Evolutionary conservation across 2,888 invertebrate species (phyloP).

Genomic region (Pseudeuparius sepicola): DNA sequence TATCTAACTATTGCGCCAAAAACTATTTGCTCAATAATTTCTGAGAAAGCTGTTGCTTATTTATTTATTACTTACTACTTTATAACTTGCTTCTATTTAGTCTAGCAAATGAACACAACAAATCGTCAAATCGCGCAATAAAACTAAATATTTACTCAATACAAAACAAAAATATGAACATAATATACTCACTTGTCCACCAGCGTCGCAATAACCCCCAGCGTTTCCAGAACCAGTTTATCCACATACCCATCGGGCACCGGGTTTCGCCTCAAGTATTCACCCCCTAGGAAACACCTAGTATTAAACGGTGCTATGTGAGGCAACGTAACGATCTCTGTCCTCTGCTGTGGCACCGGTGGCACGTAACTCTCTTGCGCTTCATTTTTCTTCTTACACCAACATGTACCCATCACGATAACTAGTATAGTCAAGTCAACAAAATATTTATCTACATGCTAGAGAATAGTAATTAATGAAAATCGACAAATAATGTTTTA

Average conservation of each 20-base stretch:
- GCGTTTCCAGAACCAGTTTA: constrained; percentile 67
- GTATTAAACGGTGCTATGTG: constrained; percentile 31
- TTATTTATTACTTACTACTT: too few species aligned
- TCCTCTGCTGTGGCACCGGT: constrained; percentile 25
- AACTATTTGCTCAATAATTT: too few species aligned
- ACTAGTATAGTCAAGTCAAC: too few species aligned
- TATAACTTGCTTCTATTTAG: too few species aligned
- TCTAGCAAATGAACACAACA: too few species aligned
- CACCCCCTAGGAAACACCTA: constrained; percentile 29
- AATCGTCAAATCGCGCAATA: too few species aligned
- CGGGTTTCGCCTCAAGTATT: constrained; percentile 19
- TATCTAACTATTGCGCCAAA: too few species aligned
- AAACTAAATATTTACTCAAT: too few species aligned
- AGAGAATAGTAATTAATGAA: not conserved
- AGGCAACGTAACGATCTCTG: constrained; percentile 17
- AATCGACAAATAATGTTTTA: not conserved
- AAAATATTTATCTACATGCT: too few species aligned
- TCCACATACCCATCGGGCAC: constrained; percentile 47
- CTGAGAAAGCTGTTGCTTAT: too few species aligned
- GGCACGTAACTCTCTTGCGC: constrained; percentile 42
- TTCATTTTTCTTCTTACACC: constrained; percentile 58
- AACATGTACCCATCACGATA: constrained; percentile 63
- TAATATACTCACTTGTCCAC: constrained; percentile 83
- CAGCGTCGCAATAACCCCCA: constrained; percentile 68
- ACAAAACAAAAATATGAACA: too few species aligned